Evolutionary conservation across 1,140 invertebrate species (phyloP), one percentile per base, ranked within the genome.

Genomic region (Drosophila orosa): DNA sequence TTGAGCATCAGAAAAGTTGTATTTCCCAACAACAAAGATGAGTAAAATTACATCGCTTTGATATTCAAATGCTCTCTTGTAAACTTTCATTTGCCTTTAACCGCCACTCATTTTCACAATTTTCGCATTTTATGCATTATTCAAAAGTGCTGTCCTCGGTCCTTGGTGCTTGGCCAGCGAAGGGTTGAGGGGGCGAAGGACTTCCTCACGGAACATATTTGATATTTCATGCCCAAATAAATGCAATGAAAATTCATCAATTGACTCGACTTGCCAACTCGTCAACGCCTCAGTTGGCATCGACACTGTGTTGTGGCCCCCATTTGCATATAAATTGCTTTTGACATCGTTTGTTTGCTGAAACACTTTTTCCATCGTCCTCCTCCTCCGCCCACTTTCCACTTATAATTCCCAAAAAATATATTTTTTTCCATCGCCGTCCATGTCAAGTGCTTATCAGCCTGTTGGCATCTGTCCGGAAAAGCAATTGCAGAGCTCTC

Each of bases 251-350:
- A 86, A 79, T 82, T 80, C 86, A 82, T 90, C 81, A 90, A 85
- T 90, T 85, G 85, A 83, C 78, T 73, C 77, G 78, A 76, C 74
- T 59, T 56, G 56, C 44, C 65, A 60, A 69, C 73, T 48, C 62
- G 72, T 82, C 60, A 52, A 60, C 74, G 63, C 47, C 56, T 77
- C 65, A 80, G 72, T 60, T 68, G 60, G 47, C 58, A 65, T 72
- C 56, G 72, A 80, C 35, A 66, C 74, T 56, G 61, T 44, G 37
- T 58, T 44, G 37, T 71, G 40, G 44, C 52, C 33, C 40, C 37
- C 60, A 90, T 90, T 90, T 90, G 87, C 87, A 90, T 90, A 87
- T 90, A 90, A 90, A 90, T 90, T 90, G 87, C 60, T 80, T 90
- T 87, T 82, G 73, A 57, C 50, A 84, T 72, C 66, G 52, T 68